Evolutionary conservation across 2,888 invertebrate genomes (phyloP), one percentile per base, ranked within the genome.

Genomic region (Andrena chrysosceles): DNA sequence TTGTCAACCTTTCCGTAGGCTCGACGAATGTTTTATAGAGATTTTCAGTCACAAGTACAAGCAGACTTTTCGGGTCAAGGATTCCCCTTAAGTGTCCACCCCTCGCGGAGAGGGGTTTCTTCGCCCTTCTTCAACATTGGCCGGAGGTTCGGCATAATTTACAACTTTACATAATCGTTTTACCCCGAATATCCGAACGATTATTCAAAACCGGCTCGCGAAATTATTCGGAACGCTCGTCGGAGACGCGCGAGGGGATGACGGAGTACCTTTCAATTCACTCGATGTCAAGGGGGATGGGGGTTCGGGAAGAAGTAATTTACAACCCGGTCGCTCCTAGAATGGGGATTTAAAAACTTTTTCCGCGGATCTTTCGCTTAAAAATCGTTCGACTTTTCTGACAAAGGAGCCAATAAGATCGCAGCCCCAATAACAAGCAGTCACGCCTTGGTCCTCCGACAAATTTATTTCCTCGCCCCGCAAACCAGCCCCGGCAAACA

Each of bases 121-220:
- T 16, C 20, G 16, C 8, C 33, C 26, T 29, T 31, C 26, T 8
- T 1, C n/a, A 13, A 4, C 8, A 16, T 10, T 13, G 20, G 16
- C 13, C 16, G 13, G 56, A 8, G 16, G 31, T 20, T 49, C n/a
- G 29, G 56, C 74, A 66, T 74, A 77, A 77, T 77, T 64, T 56
- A 75, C 64, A 66, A 66, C 59, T 66, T 49, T 35, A 5, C 66
- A 60, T 66, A 59, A 66, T 77, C 59, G 56, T 35, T 75, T 69
- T 33, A 49, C 29, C 49, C 56, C 49, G 77, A 74, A 66, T 49
- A 49, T 73, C 23, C 74, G 56, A 59, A 35, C 64, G 77, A 74
- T 74, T 74, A 74, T 77, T 60, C 74, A 60, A 49, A 49, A 64
- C 59, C 42, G 75, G 75, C 33, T 16, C 49, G 75, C 20, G 77